These are phyloP conservation scores for Chloroclysta siterata DNA, from an alignment of 2,888 invertebrate genomes.

Conservation along the genomic window DNA sequence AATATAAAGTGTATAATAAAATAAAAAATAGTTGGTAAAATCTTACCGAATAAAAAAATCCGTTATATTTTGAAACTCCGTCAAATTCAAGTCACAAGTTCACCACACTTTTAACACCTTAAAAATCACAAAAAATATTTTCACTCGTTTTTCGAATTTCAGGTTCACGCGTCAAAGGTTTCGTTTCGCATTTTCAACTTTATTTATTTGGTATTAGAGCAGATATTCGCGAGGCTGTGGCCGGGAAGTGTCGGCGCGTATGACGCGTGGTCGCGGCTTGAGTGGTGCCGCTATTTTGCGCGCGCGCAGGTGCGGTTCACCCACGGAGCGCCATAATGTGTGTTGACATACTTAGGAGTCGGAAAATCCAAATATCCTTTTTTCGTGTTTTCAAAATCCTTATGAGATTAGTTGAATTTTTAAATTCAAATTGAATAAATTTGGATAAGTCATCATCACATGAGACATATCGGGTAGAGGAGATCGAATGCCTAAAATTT, in stretches of 20 bases:
- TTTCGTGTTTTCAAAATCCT: slow-evolving; percentile 35
- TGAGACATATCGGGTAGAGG: background rate
- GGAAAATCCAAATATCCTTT: slow-evolving; percentile 51
- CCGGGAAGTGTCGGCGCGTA: slow-evolving; percentile 39
- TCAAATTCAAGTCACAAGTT: slow-evolving; percentile 37
- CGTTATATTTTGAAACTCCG: slow-evolving; percentile 26
- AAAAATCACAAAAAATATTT: slow-evolving; percentile 18
- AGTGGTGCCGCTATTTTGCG: slow-evolving; percentile 73
- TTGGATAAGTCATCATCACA: background rate
- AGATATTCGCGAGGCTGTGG: slow-evolving; percentile 42
- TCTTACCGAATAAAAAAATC: slow-evolving; percentile 35
- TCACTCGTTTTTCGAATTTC: slow-evolving; percentile 22
- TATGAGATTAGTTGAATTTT: background rate
- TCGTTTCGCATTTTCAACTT: slow-evolving; percentile 13
- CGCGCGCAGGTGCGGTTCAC: slow-evolving; percentile 49
- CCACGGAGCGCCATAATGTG: slow-evolving; percentile 50
- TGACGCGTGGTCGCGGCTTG: slow-evolving; percentile 69
- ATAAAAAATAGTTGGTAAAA: background rate
- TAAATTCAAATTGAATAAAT: background rate
- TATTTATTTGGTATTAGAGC: slow-evolving; percentile 41
- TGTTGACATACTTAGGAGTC: slow-evolving; percentile 62
- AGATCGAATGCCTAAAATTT: too few species aligned
- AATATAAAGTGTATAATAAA: background rate
- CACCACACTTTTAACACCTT: slow-evolving; percentile 16
- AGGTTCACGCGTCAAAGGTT: slow-evolving; percentile 16